These are phyloP conservation scores for Nannoperca obscura DNA, from an alignment of 2,797 vertebrate species.

Conservation along the genomic window DNA sequence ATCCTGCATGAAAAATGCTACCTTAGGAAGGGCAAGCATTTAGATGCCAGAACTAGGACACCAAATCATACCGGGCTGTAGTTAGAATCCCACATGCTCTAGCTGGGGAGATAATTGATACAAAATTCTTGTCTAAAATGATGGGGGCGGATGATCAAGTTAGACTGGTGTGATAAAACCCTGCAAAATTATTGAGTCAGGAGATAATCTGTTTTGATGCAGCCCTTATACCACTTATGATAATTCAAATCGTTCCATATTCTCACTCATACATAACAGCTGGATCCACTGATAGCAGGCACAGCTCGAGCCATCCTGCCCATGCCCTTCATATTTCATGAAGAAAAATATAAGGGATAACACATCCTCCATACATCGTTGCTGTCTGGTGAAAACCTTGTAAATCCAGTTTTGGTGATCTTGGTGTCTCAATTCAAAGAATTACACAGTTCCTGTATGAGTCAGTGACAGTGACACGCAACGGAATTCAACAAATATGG, in stretches of 20 bases:
- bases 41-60: slow-evolving; percentile 52
- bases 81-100: slow-evolving; percentile 15
- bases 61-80: slow-evolving; percentile 41
- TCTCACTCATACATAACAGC: slow-evolving; percentile 40
- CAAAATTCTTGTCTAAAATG: slow-evolving; percentile 58
- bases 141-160: slow-evolving; percentile 54
- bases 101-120: slow-evolving; percentile 49
- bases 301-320: slow-evolving; percentile 31
- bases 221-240: slow-evolving; percentile 56
- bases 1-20: slow-evolving; percentile 75
- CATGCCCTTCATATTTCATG: slow-evolving; percentile 48
- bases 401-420: slow-evolving; percentile 23
- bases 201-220: slow-evolving; percentile 66
- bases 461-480: slow-evolving; percentile 9
- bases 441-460: slow-evolving; percentile 15
- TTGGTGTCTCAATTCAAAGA: slow-evolving; percentile 33
- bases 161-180: slow-evolving; percentile 52
- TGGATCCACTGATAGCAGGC: slow-evolving; percentile 45
- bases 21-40: slow-evolving; percentile 40
- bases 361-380: not conserved
- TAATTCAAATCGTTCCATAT: slow-evolving; percentile 50
- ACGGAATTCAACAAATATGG: slow-evolving; percentile 41
- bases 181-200: slow-evolving; percentile 64
- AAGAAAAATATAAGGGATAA: slow-evolving; percentile 41
- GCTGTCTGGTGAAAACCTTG: slow-evolving; percentile 5